Evolutionary conservation across 53 echinoderm and acorn worm genomes (phyloP), one percentile per base, ranked within the genome.

Genomic region (Astropecten irregularis): DNA sequence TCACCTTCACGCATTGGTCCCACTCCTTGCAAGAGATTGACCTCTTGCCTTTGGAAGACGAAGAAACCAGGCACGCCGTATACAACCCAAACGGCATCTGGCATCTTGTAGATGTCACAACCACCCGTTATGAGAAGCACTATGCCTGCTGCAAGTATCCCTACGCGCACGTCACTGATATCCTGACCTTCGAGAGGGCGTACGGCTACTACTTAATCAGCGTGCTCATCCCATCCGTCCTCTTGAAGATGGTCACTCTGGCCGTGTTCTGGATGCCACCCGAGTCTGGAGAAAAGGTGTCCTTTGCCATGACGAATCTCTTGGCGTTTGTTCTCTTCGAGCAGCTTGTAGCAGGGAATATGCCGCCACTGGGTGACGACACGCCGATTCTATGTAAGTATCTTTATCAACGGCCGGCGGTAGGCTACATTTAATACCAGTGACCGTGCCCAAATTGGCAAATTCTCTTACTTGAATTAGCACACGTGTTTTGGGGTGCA

Each of bases 201-300:
- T 87, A 76, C 3, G 77, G 58, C 37, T 88, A 73, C 66, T 94
- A 91, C 61, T 58, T 91, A 20, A 29, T 86, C 36, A 94, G 86
- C 60, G 82, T 94, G 20, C 47, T 94, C 27, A 64, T 91, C 38
- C 95, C 95, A 1, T 89, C 91, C 20, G 42, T 86, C 21, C 50
- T 90, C 25, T 71, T 94, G 11, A 82, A 71, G 14, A 39, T 91
- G 25, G 72, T 88, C 40, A 91, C 90, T 47, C 53, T 86, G 48
- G 53, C 85, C 74, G 91, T 94, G 22, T 91, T 88, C 65, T 82
- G 89, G 21, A 83, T 94, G 46, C 95, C 95, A 4, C 82, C 83
- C 1, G 89, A 91, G 66, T 91, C 95, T 18, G 95, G 95, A 20
- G 95, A 94, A 79, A 94, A 91, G 71, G 87, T 94, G 35, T 82